A percentile compares a stretch with the other conserved stretches of the same genome.
Evolutionary conservation across 2,888 invertebrate genomes (phyloP).

Genomic region (Gonocerus acuteangulatus): DNA sequence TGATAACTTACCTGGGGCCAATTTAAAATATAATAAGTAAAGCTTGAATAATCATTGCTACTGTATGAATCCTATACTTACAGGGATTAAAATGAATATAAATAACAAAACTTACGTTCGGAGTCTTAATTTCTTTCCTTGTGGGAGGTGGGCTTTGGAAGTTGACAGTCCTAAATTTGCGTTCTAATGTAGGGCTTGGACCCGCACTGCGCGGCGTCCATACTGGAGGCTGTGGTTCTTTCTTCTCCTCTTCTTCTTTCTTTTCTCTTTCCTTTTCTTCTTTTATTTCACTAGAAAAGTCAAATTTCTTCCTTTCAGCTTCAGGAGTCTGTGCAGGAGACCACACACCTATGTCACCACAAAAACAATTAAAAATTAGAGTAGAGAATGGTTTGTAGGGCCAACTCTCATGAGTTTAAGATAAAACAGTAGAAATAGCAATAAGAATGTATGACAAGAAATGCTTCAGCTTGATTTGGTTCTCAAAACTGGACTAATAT

Average conservation of each 20-base stretch:
- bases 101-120: constrained; percentile 43
- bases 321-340: constrained; percentile 52
- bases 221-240: constrained; percentile 57
- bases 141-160: constrained; percentile 61
- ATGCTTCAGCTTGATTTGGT: no score
- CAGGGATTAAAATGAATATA: no score
- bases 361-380: no score
- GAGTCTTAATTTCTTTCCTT: constrained; percentile 47
- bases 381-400: no score
- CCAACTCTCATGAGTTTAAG: no score
- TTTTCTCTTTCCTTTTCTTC: constrained; percentile 24
- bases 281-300: constrained; percentile 40
- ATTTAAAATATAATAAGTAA: no score
- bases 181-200: constrained; percentile 63
- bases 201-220: constrained; percentile 70
- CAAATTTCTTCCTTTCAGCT: constrained; percentile 46
- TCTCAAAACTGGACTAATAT: no score
- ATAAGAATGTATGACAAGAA: no score
- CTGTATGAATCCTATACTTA: no score
- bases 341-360: constrained; percentile 50
- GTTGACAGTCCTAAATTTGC: constrained; percentile 73
- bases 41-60: no score
- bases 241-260: constrained; percentile 23
- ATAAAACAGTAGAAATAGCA: no score
- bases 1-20: no score